Evolutionary conservation across 2,888 invertebrate genomes (phyloP), one percentile per base, ranked within the genome.

Genomic region (Ypsolopha sequella): DNA sequence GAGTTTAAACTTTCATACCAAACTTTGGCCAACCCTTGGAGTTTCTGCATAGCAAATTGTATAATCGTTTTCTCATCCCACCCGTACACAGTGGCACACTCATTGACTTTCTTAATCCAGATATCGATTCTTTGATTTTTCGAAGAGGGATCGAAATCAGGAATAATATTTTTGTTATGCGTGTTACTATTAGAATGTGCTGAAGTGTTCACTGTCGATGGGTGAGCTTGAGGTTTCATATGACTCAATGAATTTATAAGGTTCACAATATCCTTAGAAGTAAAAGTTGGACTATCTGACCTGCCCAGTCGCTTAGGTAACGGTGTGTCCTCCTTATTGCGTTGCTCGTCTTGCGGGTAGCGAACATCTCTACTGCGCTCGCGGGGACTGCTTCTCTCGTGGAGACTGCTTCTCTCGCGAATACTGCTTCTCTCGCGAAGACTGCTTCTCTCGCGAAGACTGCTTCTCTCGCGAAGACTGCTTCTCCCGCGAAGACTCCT

Each of bases 31-130:
- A 54, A 39, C 11, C 54, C 54, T 47, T 49, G 51, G 36, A 53
- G 38, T 38, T 53, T 53, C 36, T 53, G 53, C 53, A 53, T 51
- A 10, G 53, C 53, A 41, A 51, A 53, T 9, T 53, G 53, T 3
- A 48, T 48, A 33, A 51, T 53, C 2, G 51, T 53, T 34, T 44
- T 39, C 6, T 53, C 51, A 51, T 53, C 48, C 50, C 53, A 51
- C 7, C 51, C 41, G 41, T 49, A 51, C n/a, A n/a, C n/a, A n/a
- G n/a, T n/a, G n/a, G n/a, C n/a, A n/a, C n/a, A n/a, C n/a, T n/a
- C n/a, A n/a, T 53, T 50, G 36, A 50, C 43, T 24, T 50, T 50
- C 36, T 44, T 44, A 10, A 50, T 33, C 49, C 49, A 49, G 6
- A 41, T 13, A 41, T 49, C 41, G n/a, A 49, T 49, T 13, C 39